Evolutionary conservation across 1,140 invertebrate genomes (phyloP), one percentile per base, ranked within the genome.

Genomic region (Lepidurus couesii): DNA sequence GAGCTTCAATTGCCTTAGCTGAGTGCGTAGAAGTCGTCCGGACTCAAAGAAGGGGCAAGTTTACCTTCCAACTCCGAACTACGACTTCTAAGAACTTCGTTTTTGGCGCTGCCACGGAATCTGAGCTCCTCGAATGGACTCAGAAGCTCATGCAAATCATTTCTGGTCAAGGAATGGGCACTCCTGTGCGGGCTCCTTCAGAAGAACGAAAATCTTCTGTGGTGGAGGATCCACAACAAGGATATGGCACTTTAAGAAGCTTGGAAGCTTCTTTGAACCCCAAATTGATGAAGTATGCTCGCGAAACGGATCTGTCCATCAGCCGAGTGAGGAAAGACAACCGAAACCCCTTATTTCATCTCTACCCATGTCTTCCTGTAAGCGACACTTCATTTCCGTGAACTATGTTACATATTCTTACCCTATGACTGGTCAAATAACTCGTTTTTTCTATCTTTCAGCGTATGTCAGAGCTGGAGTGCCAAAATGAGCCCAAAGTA

Each of bases 1-100:
- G 96, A 86, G 90, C 93, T 79, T 92, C 93, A n/a, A 93, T 97
- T 85, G 93, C 94, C 80, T 92, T 97, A 90, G 95, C 97, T 84
- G 94, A 95, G 86, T 96, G 95, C 83, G 91, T 91, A 2, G 93
- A 95, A 84, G 92, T 96, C 81, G 88, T 93, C 73, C 53, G 53
- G 21, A 65, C 53, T 9, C 53, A 65, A 65, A 13, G 53, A 7
- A 65, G 53, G 81, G 93, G 93, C n/a, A 89, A 92, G 81, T 92
- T 89, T 84, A 93, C 92, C 84, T 96, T 97, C 86, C 95, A 97
- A 84, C 84, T 97, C 42, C 89, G 91, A 80, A 95, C 95, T 92
- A 90, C 90, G 42, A 91, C 91, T 44, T 90, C 92, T 79, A 94
- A 94, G 84, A 92, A 92, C 0, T 94, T 93, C 82, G 89, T 92